Evolutionary conservation across 2,888 invertebrate genomes (phyloP).

Genomic region (Clunio marinus): DNA sequence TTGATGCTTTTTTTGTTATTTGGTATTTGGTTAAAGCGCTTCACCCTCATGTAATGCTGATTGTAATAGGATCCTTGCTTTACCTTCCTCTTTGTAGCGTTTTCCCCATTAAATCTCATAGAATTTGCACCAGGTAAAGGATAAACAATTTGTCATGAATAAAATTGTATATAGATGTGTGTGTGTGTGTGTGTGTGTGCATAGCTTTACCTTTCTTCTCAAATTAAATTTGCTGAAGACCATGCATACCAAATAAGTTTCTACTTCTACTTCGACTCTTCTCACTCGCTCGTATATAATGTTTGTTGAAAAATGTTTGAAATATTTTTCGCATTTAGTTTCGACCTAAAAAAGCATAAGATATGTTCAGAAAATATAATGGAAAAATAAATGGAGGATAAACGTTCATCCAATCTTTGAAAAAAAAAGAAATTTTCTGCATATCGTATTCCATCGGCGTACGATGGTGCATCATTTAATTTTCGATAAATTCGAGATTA

Average conservation of each 20-base stretch:
- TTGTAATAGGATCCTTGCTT: background rate
- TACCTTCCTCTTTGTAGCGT: background rate
- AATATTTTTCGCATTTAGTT: background rate
- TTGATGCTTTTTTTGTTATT: background rate
- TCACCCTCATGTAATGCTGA: background rate
- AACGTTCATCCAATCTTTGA: background rate
- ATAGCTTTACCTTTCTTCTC: constrained; percentile 3
- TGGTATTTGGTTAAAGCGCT: too few relatives aligned
- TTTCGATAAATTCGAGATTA: constrained; percentile 4
- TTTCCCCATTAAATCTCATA: constrained; percentile 16
- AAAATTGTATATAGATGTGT: too few relatives aligned
- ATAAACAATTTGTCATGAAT: constrained; percentile 27
- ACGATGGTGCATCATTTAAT: background rate
- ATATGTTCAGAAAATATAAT: background rate
- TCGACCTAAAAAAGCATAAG: background rate
- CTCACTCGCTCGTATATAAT: background rate
- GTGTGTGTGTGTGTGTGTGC: background rate
- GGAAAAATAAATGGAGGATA: background rate
- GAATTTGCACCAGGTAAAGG: constrained; percentile 13
- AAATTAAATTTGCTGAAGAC: constrained; percentile 14
- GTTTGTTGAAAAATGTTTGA: background rate
- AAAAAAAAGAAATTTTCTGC: constrained; percentile 9
- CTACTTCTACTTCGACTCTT: background rate
- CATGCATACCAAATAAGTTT: constrained; percentile 19
- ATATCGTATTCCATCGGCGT: background rate